Base-by-base conservation (phyloP, 2,888 invertebrate genomes). In the Thalpophila matura region DNA sequence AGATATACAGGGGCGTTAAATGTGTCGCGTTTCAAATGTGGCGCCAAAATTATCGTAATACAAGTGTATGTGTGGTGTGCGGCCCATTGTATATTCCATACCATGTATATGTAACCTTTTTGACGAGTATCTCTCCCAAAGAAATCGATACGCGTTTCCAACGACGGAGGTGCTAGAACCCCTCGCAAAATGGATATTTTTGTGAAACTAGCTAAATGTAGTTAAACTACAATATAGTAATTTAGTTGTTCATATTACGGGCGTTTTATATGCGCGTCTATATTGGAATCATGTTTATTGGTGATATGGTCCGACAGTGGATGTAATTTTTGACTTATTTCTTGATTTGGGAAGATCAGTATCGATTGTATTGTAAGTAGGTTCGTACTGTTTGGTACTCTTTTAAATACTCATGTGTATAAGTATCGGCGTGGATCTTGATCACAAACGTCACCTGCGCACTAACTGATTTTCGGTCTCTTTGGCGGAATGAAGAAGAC, bases 181-280 rank as follows among this genome's bases (percentile, higher is more conserved):
- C 82, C 83, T 83, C 79, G 77, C 71, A 54, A 55, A 70, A 74
- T 78, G 80, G 63, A 74, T 76, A 81, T 83, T 81, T 83, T 85
- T 83, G 81, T 80, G 81, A 79, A 80, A 64, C 74, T 85, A 83
- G 84, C 74, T 31, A 78, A 75, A 57, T 77, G 90, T 91, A 89
- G 91, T 91, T 43, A 83, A 84, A 90, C 90, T 91, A 89, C 88
- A 76, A 77, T 76, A 72, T 57, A 55, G 67, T 72, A 71, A 71
- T 76, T 73, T 74, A 78, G 74, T 66, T 68, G 67, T 74, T 74
- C 60, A 75, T 72, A 53, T 58, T 53, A 56, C 58, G 65, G 47
- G 58, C 69, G 74, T 69, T 70, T 79, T 72, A 18, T 70, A 70
- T 62, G 62, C 56, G 55, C 59, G 45, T 65, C 61, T 70, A 63